phyloP scores from a whole-genome alignment of 2,797 vertebrate genomes.

The Bradypodion ventrale region DNA sequence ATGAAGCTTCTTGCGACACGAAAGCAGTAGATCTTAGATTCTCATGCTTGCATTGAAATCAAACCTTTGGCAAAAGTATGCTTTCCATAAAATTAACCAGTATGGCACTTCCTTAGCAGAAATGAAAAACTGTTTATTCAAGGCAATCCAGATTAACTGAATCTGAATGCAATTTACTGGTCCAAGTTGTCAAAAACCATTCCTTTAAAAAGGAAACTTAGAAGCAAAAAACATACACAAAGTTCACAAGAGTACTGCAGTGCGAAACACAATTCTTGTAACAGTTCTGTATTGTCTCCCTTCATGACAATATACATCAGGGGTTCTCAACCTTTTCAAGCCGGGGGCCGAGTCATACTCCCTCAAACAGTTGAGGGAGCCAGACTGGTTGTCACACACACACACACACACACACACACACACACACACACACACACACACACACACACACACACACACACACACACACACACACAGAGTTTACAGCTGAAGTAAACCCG shows the following conservation, averaged over 20 bases:
- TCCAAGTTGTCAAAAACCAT: constrained; percentile 9
- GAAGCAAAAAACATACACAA: neutral
- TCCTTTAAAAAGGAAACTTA: neutral
- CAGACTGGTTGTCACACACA: too few relatives aligned
- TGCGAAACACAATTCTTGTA: neutral
- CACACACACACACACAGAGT: too few relatives aligned
- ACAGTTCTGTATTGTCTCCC: neutral
- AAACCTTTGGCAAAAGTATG: neutral
- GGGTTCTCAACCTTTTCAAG: too few relatives aligned
- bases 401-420: too few relatives aligned
- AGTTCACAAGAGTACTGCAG: neutral
- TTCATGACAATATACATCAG: neutral
- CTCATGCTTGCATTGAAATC: constrained; percentile 42
- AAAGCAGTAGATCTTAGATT: constrained; percentile 5
- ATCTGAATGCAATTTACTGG: constrained; percentile 7
- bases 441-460: too few relatives aligned
- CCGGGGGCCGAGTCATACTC: too few relatives aligned
- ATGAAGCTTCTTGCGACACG: neutral
- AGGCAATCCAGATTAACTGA: neutral
- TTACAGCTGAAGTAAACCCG: too few relatives aligned
- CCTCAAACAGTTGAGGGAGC: too few relatives aligned
- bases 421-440: too few relatives aligned
- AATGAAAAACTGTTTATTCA: constrained; percentile 27
- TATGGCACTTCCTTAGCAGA: constrained; percentile 26
- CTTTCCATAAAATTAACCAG: constrained; percentile 22